Conservation (phyloP, 1,140 invertebrate species). For the Lethocerus indicus region DNA sequence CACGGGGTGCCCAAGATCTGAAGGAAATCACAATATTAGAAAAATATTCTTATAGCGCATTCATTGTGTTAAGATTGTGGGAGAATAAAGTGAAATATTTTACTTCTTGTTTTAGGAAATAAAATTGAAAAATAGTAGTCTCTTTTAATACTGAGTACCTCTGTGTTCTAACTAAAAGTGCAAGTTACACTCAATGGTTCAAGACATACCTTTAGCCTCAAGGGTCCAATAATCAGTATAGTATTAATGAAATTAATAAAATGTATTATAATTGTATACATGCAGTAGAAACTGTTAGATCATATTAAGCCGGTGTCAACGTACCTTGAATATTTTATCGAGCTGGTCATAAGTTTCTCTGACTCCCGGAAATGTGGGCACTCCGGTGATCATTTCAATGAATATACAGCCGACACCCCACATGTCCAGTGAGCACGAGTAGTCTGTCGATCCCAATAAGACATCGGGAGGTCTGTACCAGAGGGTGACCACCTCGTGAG, state of each 20-base stretch:
- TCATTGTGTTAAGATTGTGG: too few species aligned
- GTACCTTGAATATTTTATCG: slow-evolving; percentile 91
- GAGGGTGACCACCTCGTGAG: slow-evolving; percentile 89
- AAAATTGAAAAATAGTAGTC: too few species aligned
- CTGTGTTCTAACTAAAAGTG: too few species aligned
- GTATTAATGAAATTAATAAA: too few species aligned
- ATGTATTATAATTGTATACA: neutral
- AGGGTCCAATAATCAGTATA: too few species aligned
- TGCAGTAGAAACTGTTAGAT: neutral
- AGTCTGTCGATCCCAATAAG: slow-evolving; percentile 87
- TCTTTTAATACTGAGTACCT: too few species aligned
- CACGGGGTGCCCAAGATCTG: slow-evolving; percentile 80
- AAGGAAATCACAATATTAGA: slow-evolving; percentile 14
- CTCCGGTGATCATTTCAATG: slow-evolving; percentile 92
- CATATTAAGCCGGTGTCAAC: neutral
- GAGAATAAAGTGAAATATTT: too few species aligned
- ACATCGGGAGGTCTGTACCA: slow-evolving; percentile 94
- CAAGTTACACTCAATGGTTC: too few species aligned
- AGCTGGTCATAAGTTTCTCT: slow-evolving; percentile 90
- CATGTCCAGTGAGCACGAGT: slow-evolving; percentile 87
- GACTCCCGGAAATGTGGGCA: slow-evolving; percentile 88
- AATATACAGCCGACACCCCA: slow-evolving; percentile 98
- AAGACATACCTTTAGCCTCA: too few species aligned
- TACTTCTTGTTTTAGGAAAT: too few species aligned
- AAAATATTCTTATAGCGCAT: too few species aligned